Conservation (phyloP, 2,797 vertebrate genomes). For the Lates japonicus region DNA sequence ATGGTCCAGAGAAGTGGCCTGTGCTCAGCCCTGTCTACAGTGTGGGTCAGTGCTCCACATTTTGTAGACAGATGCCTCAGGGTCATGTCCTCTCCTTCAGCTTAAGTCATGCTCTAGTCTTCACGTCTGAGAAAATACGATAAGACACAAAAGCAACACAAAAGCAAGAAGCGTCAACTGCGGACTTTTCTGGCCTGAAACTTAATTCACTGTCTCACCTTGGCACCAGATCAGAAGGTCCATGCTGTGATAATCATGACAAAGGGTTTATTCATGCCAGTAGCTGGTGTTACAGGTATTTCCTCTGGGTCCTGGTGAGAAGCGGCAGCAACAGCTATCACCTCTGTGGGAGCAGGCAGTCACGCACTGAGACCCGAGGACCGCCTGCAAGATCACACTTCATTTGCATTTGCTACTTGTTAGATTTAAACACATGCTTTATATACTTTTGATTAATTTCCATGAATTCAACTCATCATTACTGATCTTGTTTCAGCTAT, state of each 20-base stretch:
- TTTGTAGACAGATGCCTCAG: constrained; percentile 5
- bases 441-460: not conserved
- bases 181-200: not conserved
- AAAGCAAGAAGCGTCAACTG: not conserved
- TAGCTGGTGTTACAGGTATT: constrained; percentile 29
- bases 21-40: not conserved
- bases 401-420: constrained; percentile 34
- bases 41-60: constrained; percentile 2
- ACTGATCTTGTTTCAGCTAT: not conserved
- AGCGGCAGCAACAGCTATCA: constrained; percentile 49
- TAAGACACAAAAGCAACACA: constrained; percentile 4
- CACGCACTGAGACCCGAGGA: constrained; percentile 47
- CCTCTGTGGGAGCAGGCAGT: constrained; percentile 47
- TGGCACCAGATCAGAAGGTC: constrained; percentile 13
- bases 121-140: not conserved
- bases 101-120: not conserved
- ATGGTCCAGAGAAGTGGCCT: not conserved
- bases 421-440: not conserved
- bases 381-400: constrained; percentile 17
- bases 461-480: constrained; percentile 2
- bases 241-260: constrained; percentile 32
- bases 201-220: not conserved
- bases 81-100: not conserved
- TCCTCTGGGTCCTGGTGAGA: constrained; percentile 47
- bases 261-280: constrained; percentile 43